Evolutionary conservation across 1,140 invertebrate species (phyloP).

Genomic region (Samia ricini): DNA sequence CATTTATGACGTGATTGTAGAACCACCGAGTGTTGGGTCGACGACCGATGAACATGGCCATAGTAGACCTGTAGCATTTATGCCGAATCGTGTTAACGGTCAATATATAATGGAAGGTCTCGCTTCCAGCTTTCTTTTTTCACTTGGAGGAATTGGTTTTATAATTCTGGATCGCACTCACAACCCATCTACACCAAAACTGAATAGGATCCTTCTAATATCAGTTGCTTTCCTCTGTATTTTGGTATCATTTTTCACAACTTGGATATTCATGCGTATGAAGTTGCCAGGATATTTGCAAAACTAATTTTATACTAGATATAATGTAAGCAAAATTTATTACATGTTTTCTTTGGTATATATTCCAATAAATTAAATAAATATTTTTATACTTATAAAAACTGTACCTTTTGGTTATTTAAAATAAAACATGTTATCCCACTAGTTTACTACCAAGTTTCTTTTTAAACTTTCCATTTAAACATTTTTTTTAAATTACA

Average conservation of each 20-base stretch:
- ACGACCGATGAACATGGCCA: constrained; percentile 98
- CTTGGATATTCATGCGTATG: constrained; percentile 99
- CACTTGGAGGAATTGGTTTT: constrained; percentile 96
- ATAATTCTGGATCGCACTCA: constrained; percentile 97
- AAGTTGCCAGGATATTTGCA: constrained; percentile 92
- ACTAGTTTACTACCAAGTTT: no score
- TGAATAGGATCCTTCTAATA: constrained; percentile 95
- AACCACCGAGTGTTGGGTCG: constrained; percentile 97
- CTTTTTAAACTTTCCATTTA: no score
- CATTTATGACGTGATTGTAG: constrained; percentile 99
- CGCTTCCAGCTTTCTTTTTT: constrained; percentile 97
- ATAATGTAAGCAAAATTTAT: constrained; percentile 42
- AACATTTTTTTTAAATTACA: no score
- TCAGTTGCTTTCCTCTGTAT: constrained; percentile 96
- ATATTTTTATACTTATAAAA: constrained; percentile 7
- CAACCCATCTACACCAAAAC: constrained; percentile 92
- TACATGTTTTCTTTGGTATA: constrained; percentile 53
- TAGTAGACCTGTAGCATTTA: constrained; percentile 96
- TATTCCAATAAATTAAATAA: constrained; percentile 2
- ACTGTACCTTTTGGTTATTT: background rate
- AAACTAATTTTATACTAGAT: constrained; percentile 55
- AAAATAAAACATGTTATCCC: background rate
- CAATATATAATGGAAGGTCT: constrained; percentile 99
- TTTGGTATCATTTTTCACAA: constrained; percentile 96
- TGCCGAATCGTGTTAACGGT: constrained; percentile 98